Conservation (phyloP, 2,113 vertebrate genomes). For the Chaetodon trifascialis region DNA sequence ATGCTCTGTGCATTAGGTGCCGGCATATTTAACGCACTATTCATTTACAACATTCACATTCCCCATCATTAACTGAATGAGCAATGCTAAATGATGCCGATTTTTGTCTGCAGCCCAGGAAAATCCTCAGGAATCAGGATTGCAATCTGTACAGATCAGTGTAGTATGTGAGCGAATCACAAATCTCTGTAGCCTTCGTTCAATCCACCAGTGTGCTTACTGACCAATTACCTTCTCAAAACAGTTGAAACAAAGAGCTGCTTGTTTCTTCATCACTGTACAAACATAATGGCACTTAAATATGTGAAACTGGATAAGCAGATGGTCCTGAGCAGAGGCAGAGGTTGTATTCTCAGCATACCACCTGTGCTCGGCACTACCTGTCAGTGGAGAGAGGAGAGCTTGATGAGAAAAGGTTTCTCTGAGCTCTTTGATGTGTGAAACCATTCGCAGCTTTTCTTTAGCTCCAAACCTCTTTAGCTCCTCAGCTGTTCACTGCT, state of each 20-base stretch:
- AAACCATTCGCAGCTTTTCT: conserved; percentile 61
- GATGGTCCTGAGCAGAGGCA: conserved; percentile 32
- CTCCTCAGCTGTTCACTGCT: conserved; percentile 9
- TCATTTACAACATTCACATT: conserved; percentile 17
- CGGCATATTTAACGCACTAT: conserved; percentile 5
- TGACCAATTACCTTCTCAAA: conserved; percentile 28
- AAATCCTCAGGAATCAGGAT: conserved; percentile 3
- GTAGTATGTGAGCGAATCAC: conserved; percentile 27
- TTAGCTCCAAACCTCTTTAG: conserved; percentile 53
- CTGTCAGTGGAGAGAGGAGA: conserved; percentile 12
- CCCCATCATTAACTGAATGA: background rate
- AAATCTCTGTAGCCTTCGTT: conserved; percentile 26
- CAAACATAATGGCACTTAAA: conserved; percentile 19
- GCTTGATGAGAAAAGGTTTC: conserved; percentile 40
- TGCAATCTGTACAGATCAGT: conserved; percentile 6
- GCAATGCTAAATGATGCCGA: conserved; percentile 5
- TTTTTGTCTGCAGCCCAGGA: conserved; percentile 10
- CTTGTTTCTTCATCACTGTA: conserved; percentile 25
- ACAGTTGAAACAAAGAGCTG: background rate
- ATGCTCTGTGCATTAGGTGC: conserved; percentile 6
- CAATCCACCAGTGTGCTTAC: conserved; percentile 20
- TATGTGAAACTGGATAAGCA: conserved; percentile 32
- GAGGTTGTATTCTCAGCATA: conserved; percentile 13
- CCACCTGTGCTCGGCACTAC: conserved; percentile 31
- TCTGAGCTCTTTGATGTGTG: conserved; percentile 65